Percentiles rank a stretch among this genome's conserved stretches.
These are phyloP conservation scores for Hymenochirus boettgeri DNA, from an alignment of 2,113 vertebrate species.

Conservation along the genomic window DNA sequence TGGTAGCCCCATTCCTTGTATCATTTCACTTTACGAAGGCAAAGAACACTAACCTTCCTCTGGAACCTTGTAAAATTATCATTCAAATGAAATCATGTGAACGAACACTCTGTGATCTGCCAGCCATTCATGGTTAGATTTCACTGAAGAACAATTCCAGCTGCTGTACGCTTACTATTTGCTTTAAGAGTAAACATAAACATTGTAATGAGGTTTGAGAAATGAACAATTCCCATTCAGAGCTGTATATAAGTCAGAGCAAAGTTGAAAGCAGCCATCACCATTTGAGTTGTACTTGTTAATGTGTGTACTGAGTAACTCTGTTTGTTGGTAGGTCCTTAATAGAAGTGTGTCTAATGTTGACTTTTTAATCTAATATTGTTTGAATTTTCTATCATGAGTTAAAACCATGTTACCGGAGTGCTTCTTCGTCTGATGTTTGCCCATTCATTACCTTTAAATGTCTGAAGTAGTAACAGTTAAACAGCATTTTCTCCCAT, in stretches of 20 bases:
- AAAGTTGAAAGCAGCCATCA: constrained; percentile 70
- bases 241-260: constrained; percentile 29
- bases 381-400: constrained; percentile 90
- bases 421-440: constrained; percentile 64
- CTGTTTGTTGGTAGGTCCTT: constrained; percentile 91
- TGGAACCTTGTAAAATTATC: too few relatives aligned
- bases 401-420: constrained; percentile 66
- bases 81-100: neutral
- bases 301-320: constrained; percentile 87
- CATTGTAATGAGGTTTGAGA: constrained; percentile 15
- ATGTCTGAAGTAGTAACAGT: constrained; percentile 51
- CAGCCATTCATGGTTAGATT: neutral
- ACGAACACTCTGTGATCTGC: neutral
- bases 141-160: neutral
- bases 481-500: constrained; percentile 36
- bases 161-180: constrained; percentile 14
- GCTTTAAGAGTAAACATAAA: constrained; percentile 30
- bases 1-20: too few relatives aligned
- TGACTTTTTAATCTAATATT: constrained; percentile 91
- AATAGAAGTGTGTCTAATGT: constrained; percentile 82
- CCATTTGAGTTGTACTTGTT: constrained; percentile 64
- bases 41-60: too few relatives aligned
- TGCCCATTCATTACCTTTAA: constrained; percentile 70
- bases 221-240: constrained; percentile 2
- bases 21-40: too few relatives aligned